Evolutionary conservation across 1,140 invertebrate species (phyloP).

Genomic region (Caerostris extrusa): DNA sequence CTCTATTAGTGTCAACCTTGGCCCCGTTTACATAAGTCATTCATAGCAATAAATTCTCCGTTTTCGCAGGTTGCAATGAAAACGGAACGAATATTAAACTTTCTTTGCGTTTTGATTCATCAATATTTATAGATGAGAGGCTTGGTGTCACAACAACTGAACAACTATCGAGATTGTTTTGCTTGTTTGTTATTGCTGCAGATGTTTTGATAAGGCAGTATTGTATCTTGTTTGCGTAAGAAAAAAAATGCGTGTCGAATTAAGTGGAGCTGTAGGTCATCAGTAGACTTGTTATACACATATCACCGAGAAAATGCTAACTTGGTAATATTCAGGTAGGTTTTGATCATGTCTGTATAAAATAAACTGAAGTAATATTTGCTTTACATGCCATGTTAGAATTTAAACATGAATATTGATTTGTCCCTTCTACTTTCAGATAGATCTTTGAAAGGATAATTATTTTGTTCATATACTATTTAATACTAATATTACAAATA

Average conservation of each 20-base stretch:
- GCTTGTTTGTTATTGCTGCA: neutral
- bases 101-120: neutral
- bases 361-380: too few species aligned
- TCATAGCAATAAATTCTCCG: slow-evolving; percentile 7
- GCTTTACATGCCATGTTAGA: too few species aligned
- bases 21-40: slow-evolving; percentile 62
- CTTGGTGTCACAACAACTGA: neutral
- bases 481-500: too few species aligned
- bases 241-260: neutral
- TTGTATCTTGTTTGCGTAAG: slow-evolving; percentile 18
- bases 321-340: neutral
- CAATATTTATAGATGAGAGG: slow-evolving; percentile 51
- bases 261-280: slow-evolving; percentile 11
- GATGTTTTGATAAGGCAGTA: neutral
- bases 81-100: slow-evolving; percentile 26
- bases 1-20: slow-evolving; percentile 67
- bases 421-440: too few species aligned
- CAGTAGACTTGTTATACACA: neutral
- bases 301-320: neutral
- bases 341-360: too few species aligned
- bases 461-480: too few species aligned
- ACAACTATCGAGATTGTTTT: too few species aligned
- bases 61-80: neutral
- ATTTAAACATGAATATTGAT: too few species aligned
- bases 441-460: too few species aligned